Evolutionary conservation across 2,113 vertebrate genomes (phyloP).

Genomic region (Calonectris borealis): DNA sequence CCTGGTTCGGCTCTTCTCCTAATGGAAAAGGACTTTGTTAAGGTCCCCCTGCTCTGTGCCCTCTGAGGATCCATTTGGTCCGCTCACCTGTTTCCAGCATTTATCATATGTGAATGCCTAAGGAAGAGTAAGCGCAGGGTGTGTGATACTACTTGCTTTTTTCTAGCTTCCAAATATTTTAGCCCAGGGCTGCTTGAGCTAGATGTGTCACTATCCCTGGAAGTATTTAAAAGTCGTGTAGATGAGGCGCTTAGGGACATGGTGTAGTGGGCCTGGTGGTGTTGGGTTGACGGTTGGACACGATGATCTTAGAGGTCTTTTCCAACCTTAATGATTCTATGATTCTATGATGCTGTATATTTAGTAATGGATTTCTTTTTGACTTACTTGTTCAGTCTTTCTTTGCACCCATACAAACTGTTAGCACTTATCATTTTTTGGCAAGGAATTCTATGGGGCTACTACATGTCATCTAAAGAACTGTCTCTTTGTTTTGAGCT

Average conservation of each 20-base stretch:
- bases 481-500: background rate
- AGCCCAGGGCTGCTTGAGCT: background rate
- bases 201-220: background rate
- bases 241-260: too few species aligned
- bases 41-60: background rate
- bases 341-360: background rate
- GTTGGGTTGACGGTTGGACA: too few species aligned
- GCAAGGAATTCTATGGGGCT: background rate
- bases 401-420: background rate
- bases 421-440: background rate
- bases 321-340: too few species aligned
- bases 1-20: background rate
- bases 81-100: background rate
- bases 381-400: background rate
- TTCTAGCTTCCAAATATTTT: background rate
- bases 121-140: background rate
- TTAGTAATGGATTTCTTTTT: background rate
- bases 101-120: background rate
- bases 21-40: background rate
- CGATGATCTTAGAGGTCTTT: too few species aligned
- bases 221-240: too few species aligned
- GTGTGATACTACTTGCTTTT: background rate
- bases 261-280: too few species aligned
- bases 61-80: background rate
- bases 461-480: background rate